These are phyloP conservation scores for Diarsia dahlii DNA, from an alignment of 2,888 invertebrate species.

Conservation along the genomic window DNA sequence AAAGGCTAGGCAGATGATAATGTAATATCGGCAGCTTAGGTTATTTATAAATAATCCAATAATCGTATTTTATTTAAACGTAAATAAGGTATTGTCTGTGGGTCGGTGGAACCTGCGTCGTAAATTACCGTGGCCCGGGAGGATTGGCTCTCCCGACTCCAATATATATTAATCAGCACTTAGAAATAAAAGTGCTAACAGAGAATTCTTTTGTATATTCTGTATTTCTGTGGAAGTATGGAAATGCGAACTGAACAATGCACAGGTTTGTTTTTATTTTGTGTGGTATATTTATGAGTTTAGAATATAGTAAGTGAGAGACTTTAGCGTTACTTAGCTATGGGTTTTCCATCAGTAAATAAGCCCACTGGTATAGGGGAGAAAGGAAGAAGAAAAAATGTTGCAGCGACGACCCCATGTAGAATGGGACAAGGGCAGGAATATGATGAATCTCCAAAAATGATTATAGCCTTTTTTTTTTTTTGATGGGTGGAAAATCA, in stretches of 20 bases:
- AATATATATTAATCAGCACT: slow-evolving; percentile 85
- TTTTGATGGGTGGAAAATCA: too few species aligned
- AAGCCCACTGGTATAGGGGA: not conserved
- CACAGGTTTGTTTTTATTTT: not conserved
- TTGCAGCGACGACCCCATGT: too few species aligned
- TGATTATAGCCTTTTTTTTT: too few species aligned
- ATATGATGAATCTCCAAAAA: too few species aligned
- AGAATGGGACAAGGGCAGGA: too few species aligned
- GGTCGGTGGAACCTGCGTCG: slow-evolving; percentile 70
- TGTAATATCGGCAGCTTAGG: slow-evolving; percentile 60
- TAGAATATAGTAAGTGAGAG: not conserved
- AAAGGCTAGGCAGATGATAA: too few species aligned
- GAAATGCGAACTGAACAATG: slow-evolving; percentile 28
- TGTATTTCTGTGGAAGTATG: slow-evolving; percentile 52
- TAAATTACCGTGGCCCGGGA: slow-evolving; percentile 81
- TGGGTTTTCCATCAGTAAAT: not conserved
- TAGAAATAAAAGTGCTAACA: slow-evolving; percentile 77
- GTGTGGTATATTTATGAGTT: not conserved
- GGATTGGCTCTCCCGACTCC: slow-evolving; percentile 77
- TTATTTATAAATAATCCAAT: slow-evolving; percentile 79
- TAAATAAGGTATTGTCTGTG: slow-evolving; percentile 80
- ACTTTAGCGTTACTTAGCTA: not conserved
- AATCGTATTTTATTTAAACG: slow-evolving; percentile 85
- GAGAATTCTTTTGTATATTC: slow-evolving; percentile 70
- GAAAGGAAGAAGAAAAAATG: too few species aligned